These are phyloP conservation scores for Eupleurogrammus muticus DNA, from an alignment of 2,797 vertebrate genomes.

Conservation along the genomic window DNA sequence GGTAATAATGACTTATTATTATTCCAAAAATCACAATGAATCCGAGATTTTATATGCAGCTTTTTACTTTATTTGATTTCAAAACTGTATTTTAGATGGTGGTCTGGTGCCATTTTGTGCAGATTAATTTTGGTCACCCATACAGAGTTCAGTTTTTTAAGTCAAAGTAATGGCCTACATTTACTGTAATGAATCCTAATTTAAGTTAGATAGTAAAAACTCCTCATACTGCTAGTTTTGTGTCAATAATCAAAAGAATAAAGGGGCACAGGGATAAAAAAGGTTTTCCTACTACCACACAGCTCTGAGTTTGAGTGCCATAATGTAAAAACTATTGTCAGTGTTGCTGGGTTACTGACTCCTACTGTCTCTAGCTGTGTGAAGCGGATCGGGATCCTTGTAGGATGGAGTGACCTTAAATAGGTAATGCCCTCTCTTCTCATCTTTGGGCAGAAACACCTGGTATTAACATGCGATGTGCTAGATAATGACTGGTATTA, in stretches of 20 bases:
- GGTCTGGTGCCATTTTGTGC: neutral
- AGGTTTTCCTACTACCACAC: constrained; percentile 2
- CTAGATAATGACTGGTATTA: no score
- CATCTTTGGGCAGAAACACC: neutral
- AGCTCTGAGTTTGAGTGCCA: constrained; percentile 23
- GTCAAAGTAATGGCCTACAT: constrained; percentile 10
- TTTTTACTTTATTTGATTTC: neutral
- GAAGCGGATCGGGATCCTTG: constrained; percentile 11
- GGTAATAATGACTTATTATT: no score
- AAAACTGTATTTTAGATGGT: neutral
- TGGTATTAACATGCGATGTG: no score
- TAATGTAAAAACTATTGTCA: constrained; percentile 31
- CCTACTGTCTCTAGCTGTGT: constrained; percentile 6
- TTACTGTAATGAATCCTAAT: constrained; percentile 17
- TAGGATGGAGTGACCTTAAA: constrained; percentile 12
- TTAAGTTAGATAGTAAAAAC: neutral
- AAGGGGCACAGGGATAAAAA: constrained; percentile 24
- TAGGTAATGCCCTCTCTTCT: constrained; percentile 16
- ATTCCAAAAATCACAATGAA: neutral
- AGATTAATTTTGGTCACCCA: constrained; percentile 1
- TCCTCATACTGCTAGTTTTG: constrained; percentile 24
- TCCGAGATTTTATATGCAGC: neutral
- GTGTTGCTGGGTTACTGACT: constrained; percentile 37
- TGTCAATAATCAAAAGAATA: constrained; percentile 32
- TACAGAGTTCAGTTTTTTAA: constrained; percentile 6